Conservation (phyloP, 2,888 invertebrate species). For the Odiellus spinosus region DNA sequence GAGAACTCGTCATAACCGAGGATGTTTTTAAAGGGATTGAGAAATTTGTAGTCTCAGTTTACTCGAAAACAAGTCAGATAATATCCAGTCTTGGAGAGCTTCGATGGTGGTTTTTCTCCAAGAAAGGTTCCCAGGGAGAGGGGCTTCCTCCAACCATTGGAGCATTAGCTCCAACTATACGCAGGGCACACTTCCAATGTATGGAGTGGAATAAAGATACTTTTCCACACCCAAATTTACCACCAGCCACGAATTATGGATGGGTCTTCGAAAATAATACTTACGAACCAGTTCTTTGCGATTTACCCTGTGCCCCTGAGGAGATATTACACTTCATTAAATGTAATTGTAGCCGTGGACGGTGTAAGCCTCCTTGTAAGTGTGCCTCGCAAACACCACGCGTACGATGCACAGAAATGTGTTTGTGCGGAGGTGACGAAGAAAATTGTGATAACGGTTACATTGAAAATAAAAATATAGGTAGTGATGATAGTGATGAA, state of each 20-base stretch:
- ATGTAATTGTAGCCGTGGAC: not conserved
- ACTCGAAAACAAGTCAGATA: not conserved
- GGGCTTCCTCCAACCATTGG: not conserved
- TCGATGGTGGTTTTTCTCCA: not conserved
- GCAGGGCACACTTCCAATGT: not conserved
- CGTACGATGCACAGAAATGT: too few species aligned
- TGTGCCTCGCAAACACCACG: too few species aligned
- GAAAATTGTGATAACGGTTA: too few species aligned
- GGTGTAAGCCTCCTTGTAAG: not conserved
- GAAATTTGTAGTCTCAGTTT: not conserved
- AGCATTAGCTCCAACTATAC: not conserved
- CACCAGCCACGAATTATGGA: not conserved
- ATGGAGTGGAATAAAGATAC: not conserved
- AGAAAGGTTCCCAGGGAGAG: not conserved
- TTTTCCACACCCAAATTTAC: not conserved
- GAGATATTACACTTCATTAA: not conserved
- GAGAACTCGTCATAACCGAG: not conserved
- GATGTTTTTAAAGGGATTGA: not conserved
- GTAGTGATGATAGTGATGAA: too few species aligned
- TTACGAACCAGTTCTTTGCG: not conserved
- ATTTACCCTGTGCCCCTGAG: not conserved
- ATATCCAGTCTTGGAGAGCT: not conserved
- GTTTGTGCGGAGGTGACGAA: too few species aligned
- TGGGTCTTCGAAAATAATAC: not conserved
- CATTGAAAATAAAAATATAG: too few species aligned